Evolutionary conservation across 2,797 vertebrate species (phyloP).

Genomic region (Muscicapa comitata): DNA sequence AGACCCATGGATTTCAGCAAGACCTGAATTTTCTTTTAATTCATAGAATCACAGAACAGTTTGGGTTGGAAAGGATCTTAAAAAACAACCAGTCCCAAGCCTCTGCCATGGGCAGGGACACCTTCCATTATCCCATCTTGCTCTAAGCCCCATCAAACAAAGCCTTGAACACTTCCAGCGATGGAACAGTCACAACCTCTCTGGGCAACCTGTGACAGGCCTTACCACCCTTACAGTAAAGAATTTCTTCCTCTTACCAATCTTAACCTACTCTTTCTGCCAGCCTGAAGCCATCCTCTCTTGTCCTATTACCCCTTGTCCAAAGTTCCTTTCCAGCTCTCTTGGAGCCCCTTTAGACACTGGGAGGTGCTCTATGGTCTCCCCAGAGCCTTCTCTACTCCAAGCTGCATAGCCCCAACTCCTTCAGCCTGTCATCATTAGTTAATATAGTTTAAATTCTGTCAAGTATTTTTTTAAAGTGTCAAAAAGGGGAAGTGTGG

Average conservation of each 20-base stretch:
- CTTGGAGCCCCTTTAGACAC: background rate
- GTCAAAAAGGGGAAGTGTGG: background rate
- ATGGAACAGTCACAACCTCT: background rate
- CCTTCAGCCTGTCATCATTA: background rate
- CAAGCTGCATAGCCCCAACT: background rate
- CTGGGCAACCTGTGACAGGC: background rate
- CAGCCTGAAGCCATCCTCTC: background rate
- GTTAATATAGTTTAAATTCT: background rate
- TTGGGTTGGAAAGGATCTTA: background rate
- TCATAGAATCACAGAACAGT: background rate
- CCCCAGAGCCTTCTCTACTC: background rate
- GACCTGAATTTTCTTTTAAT: background rate
- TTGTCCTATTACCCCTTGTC: background rate
- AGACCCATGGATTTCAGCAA: background rate
- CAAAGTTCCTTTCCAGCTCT: background rate
- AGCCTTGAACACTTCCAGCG: background rate
- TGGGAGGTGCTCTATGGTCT: background rate
- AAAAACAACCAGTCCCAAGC: background rate
- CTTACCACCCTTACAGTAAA: background rate
- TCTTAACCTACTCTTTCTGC: background rate
- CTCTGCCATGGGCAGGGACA: background rate
- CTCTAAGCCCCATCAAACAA: background rate
- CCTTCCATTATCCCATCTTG: background rate
- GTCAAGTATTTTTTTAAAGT: background rate
- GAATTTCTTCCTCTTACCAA: background rate